Conservation (phyloP, 1,140 invertebrate species). For the Scaptodrosophila lebanonensis region DNA sequence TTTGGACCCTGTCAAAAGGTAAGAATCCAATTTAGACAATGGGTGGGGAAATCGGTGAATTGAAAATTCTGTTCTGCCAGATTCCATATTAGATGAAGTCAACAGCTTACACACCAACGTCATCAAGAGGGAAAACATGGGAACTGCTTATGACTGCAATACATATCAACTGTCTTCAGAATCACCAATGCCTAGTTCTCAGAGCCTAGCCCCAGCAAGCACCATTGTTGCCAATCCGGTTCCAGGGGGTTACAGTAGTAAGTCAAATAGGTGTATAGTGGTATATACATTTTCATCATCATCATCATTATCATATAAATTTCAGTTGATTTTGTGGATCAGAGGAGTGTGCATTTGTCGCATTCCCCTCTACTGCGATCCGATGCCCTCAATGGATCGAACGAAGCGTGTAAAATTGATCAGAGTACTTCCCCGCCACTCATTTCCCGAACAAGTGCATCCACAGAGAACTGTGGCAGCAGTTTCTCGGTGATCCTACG, state of each 20-base stretch:
- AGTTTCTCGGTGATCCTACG: constrained; percentile 64
- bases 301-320: background rate
- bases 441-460: constrained; percentile 20
- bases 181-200: constrained; percentile 31
- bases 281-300: background rate
- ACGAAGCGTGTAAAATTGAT: constrained; percentile 48
- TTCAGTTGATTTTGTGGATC: constrained; percentile 73
- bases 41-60: background rate
- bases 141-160: constrained; percentile 89
- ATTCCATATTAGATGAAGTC: constrained; percentile 94
- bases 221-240: constrained; percentile 50
- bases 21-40: constrained; percentile 53
- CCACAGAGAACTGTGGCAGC: constrained; percentile 27
- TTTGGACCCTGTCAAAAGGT: constrained; percentile 98
- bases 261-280: constrained; percentile 57
- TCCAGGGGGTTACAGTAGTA: constrained; percentile 82
- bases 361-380: constrained; percentile 46
- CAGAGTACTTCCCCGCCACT: constrained; percentile 47
- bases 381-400: constrained; percentile 25
- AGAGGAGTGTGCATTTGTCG: constrained; percentile 58
- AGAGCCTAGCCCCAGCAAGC: constrained; percentile 73
- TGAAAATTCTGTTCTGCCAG: constrained; percentile 78
- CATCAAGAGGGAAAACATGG: constrained; percentile 93
- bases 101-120: constrained; percentile 83
- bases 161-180: constrained; percentile 89